A percentile compares a stretch with the other conserved stretches of the same genome.
These are phyloP conservation scores for Panagrolaimus sp. DNA, from an alignment of 1,140 invertebrate species.

Conservation along the genomic window DNA sequence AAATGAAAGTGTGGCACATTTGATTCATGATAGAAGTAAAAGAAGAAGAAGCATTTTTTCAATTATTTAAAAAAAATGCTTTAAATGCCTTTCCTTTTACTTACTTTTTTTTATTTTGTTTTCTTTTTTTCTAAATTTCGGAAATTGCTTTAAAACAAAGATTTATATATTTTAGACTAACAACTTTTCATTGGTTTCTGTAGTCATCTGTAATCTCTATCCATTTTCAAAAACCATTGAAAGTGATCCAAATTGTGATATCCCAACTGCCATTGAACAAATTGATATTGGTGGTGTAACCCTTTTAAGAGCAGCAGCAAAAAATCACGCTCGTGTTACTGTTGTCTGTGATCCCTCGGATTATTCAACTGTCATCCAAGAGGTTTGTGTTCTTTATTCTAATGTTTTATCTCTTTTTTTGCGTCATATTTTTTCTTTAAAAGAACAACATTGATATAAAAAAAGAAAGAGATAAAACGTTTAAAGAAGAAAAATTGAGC, in stretches of 20 bases:
- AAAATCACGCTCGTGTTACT: conserved; percentile 91
- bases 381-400: conserved; percentile 34
- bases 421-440: conserved; percentile 60
- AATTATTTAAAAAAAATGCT: too few relatives aligned
- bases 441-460: conserved; percentile 22
- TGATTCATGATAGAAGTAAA: too few relatives aligned
- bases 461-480: too few relatives aligned
- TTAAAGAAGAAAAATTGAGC: too few relatives aligned
- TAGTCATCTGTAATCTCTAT: conserved; percentile 83
- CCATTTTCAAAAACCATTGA: conserved; percentile 82
- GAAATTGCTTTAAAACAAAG: neutral
- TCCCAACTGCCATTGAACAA: conserved; percentile 89
- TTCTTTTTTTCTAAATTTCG: too few relatives aligned
- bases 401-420: neutral
- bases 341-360: conserved; percentile 86
- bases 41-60: too few relatives aligned
- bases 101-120: too few relatives aligned
- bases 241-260: conserved; percentile 72
- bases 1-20: too few relatives aligned
- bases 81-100: too few relatives aligned
- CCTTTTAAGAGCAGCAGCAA: conserved; percentile 84
- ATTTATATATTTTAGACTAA: conserved; percentile 35
- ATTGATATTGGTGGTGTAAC: conserved; percentile 93
- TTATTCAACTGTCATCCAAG: conserved; percentile 65
- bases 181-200: conserved; percentile 41